phyloP scores from a whole-genome alignment of 2,797 vertebrate genomes.

The Macropodus opercularis region DNA sequence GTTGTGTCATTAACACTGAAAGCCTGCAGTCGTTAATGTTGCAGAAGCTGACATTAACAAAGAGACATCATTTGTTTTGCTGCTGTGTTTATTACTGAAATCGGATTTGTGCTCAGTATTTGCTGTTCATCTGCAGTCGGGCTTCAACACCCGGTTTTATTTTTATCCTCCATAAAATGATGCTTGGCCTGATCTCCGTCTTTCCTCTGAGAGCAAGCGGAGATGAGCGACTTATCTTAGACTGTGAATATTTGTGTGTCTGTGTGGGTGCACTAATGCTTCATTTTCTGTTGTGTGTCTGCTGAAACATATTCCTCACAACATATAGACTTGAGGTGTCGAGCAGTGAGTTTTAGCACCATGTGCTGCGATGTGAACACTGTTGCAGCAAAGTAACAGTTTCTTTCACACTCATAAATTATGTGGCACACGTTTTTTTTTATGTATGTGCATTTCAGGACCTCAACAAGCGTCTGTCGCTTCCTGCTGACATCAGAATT shows the following conservation, averaged over 20 bases:
- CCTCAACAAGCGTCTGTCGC: constrained; percentile 94
- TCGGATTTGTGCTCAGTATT: background rate
- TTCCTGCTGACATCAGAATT: constrained; percentile 97
- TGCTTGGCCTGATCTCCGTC: constrained; percentile 45
- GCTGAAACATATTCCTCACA: constrained; percentile 14
- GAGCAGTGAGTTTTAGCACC: background rate
- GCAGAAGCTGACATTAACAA: background rate
- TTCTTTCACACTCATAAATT: background rate
- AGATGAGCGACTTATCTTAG: constrained; percentile 54
- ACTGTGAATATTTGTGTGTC: constrained; percentile 5
- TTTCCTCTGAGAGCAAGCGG: constrained; percentile 39
- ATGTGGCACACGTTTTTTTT: background rate
- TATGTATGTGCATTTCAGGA: constrained; percentile 77
- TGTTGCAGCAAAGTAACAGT: constrained; percentile 1
- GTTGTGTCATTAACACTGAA: constrained; percentile 2
- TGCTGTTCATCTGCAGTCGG: constrained; percentile 7
- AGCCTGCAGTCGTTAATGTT: background rate
- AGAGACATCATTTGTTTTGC: background rate
- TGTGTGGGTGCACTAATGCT: constrained; percentile 7
- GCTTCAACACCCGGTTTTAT: constrained; percentile 10
- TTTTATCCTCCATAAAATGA: constrained; percentile 36
- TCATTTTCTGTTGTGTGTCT: constrained; percentile 25
- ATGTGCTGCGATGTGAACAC: constrained; percentile 9
- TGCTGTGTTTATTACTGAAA: background rate
- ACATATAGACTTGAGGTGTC: background rate